Base-by-base conservation (phyloP, 2,797 vertebrate species). In the Babyrousa celebensis region DNA sequence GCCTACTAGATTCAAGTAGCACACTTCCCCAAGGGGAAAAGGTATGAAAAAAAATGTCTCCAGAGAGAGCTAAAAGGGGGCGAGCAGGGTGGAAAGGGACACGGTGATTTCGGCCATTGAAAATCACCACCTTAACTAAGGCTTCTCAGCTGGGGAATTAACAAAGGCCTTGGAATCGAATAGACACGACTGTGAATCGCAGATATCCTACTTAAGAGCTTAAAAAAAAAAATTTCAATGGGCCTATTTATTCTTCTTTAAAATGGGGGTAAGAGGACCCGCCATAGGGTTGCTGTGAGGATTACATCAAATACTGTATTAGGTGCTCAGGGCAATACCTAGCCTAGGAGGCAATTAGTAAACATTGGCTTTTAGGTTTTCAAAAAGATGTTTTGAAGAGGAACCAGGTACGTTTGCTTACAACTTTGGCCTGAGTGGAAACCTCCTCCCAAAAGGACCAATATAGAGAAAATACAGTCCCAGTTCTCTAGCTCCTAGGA, bases 231-330 rank as follows among this genome's bases (percentile, higher is more conserved):
- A 96, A 58, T 12, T 29, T 90, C 70, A 86, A 48, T 36, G 11
- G 27, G 25, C 27, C 29, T 71, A 80, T 82, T 63, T 93, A 86
- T 56, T 95, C 74, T 65, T 71, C 77, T 96, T 84, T 79, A 80
- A 97, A 83, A 95, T 43, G 70, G 48, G 6, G 71, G 84, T 78
- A 79, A 94, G 12, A 60, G 58, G 58, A 36, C 52, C 72, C 67
- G 63, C 29, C n/a, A 52, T 14, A 77, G 72, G 21, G 54, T 18
- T 77, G 25, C 29, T 78, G 52, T 23, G 29, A 87, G 68, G 52
- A 89, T 83, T 72, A 94, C 1, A 15, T 70, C 63, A 94, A 84
- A 58, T 71, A 74, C 70, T 15, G 6, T 60, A 43, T 72, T 29
- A 91, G 32, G 48, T 11, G 40, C 68, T 87, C 36, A 29, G 21